Base-by-base conservation (phyloP, 1,140 invertebrate species). In the Coboldia fuscipes region DNA sequence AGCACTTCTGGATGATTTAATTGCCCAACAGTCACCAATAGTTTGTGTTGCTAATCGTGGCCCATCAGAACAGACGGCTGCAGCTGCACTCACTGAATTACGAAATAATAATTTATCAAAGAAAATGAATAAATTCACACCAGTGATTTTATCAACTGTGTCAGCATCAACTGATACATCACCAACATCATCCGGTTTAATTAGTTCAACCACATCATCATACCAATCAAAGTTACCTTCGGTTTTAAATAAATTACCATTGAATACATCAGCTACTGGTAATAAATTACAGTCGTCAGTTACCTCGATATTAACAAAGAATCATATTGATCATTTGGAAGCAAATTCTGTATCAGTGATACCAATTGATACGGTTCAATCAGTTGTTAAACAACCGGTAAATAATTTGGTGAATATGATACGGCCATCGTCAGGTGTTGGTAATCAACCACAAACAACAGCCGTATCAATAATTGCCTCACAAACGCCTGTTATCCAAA, bases 71-170 rank as follows among this genome's bases (percentile, higher is more conserved):
- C 42, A 42, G 36, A 54, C 54, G 36, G 52, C 52, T 33, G 52
- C 52, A 16, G 50, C 46, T 23, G 52, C 52, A 35, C 39, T 55
- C 30, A 55, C 52, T 28, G 51, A 54, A 42, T 35, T 55, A 14
- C 48, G 52, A 37, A 51, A 47, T 37, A 50, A 30, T n/a, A n/a
- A n/a, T n/a, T n/a, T n/a, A n/a, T n/a, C n/a, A n/a, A n/a, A n/a
- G n/a, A n/a, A 19, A 31, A 31, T 31, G n/a, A n/a, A n/a, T n/a
- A n/a, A n/a, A n/a, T n/a, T n/a, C n/a, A n/a, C n/a, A n/a, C n/a
- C n/a, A n/a, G n/a, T n/a, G n/a, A n/a, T n/a, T n/a, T n/a, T n/a
- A n/a, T n/a, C n/a, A n/a, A n/a, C n/a, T n/a, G n/a, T n/a, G n/a
- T n/a, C 18, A 32, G 18, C 19, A 32, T 13, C 18, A 29, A 29